phyloP scores from a whole-genome alignment of 2,113 vertebrate genomes.

The Ornithorhynchus anatinus region DNA sequence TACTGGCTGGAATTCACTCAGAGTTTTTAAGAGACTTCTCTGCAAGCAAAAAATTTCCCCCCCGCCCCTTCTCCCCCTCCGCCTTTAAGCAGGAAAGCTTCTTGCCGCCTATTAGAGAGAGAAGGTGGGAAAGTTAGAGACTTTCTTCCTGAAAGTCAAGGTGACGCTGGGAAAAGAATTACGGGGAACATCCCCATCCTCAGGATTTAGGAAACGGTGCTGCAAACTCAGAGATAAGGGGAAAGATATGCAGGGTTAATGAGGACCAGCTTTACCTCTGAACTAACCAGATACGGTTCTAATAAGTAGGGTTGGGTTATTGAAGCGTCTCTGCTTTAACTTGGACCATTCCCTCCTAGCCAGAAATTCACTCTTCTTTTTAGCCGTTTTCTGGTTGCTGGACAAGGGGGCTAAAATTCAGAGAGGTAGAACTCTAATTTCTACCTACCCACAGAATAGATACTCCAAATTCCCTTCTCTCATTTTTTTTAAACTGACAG shows the following conservation, averaged over 20 bases:
- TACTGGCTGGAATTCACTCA: background rate
- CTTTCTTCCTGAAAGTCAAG: slow-evolving; percentile 12
- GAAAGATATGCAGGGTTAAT: slow-evolving; percentile 23
- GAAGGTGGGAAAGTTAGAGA: background rate
- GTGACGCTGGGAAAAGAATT: background rate
- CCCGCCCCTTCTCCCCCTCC: fast-evolving
- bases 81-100: background rate
- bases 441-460: background rate
- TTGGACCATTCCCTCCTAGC: slow-evolving; percentile 3
- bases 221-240: slow-evolving; percentile 27
- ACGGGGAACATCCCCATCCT: background rate
- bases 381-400: background rate
- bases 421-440: background rate
- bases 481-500: background rate
- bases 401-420: background rate
- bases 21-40: background rate
- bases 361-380: slow-evolving; percentile 3
- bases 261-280: slow-evolving; percentile 43
- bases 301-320: slow-evolving; percentile 7
- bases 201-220: slow-evolving; percentile 18
- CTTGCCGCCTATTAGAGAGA: background rate
- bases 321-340: slow-evolving; percentile 5
- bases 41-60: too few species aligned
- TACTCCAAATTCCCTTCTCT: background rate
- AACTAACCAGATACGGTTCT: slow-evolving; percentile 10